Evolutionary conservation across 2,888 invertebrate species (phyloP), one percentile per base, ranked within the genome.

Genomic region (Dichetophora obliterata): DNA sequence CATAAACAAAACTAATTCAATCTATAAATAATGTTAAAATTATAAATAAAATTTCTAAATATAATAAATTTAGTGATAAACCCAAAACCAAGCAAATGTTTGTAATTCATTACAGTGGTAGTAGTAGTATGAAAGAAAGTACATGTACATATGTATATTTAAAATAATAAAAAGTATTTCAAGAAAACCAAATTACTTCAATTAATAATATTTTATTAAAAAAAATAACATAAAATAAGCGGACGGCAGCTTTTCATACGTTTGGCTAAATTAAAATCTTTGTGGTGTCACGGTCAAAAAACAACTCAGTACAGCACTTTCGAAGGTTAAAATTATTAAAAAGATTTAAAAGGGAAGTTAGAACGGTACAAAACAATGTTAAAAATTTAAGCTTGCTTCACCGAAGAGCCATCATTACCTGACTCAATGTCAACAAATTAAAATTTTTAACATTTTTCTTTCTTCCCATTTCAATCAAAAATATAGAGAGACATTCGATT

Each of bases 191-290:
- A 71, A 37, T 71, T 34, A 66, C 19, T 43, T 57, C n/a, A 54
- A 37, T 14, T 57, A 71, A 54, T 57, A n/a, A 48, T 50, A 68
- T 43, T 43, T 43, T 11, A 50, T 27, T 50, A 37, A 19, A 57
- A 57, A n/a, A 50, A 24, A 50, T 11, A 70, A 71, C 34, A 19
- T 9, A 37, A 37, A 19, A 24, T 37, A 37, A 37, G 19, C 31
- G 37, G 37, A 19, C 71, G 57, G 57, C 71, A 71, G 71, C 71
- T 71, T 34, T 71, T 71, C 52, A 14, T 31, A 57, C 24, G 50
- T 27, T 50, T 24, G 27, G 16, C 68, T 9, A 50, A 50, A 50
- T 50, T 14, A 34, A 63, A 34, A 16, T 24, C 11, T 9, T 14
- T 59, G 14, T 14, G 14, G 43, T 43, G 43, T 14, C 11, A 11